phyloP scores from a whole-genome alignment of 2,113 vertebrate species.

The Emydura subglobosa region DNA sequence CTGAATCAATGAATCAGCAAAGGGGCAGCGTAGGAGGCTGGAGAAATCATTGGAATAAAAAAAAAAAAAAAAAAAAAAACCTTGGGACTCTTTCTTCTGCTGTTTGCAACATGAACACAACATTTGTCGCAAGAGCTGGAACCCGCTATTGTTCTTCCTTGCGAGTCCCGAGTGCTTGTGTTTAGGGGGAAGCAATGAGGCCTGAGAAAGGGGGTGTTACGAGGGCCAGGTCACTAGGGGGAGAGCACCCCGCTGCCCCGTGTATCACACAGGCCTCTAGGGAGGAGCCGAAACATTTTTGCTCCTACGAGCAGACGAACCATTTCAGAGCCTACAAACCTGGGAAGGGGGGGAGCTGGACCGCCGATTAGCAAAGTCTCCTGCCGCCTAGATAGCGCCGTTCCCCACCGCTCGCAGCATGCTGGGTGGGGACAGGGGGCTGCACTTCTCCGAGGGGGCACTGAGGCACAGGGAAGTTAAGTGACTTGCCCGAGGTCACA shows the following conservation, averaged over 20 bases:
- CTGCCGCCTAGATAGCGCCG: background rate
- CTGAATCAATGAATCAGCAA: conserved; percentile 79
- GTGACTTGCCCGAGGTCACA: background rate
- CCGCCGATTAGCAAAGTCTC: background rate
- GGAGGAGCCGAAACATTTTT: too few species aligned
- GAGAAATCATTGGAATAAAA: conserved; percentile 27
- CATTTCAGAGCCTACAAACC: background rate
- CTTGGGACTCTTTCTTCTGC: background rate
- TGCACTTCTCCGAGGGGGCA: background rate
- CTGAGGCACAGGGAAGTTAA: background rate
- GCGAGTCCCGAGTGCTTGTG: background rate
- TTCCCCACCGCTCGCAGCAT: background rate
- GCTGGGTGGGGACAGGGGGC: too few species aligned
- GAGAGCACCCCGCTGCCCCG: background rate
- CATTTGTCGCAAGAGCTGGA: background rate
- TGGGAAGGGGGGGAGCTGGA: background rate
- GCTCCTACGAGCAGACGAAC: background rate
- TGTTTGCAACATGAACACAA: conserved; percentile 17
- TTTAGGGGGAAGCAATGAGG: background rate
- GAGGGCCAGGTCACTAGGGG: background rate
- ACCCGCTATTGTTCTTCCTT: background rate
- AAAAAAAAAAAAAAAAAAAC: background rate
- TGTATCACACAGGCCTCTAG: background rate
- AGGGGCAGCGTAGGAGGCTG: conserved; percentile 64
- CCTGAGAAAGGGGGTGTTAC: fast-evolving